Evolutionary conservation across 2,113 vertebrate species (phyloP), one percentile per base, ranked within the genome.

Genomic region (Reinhardtius hippoglossoides): DNA sequence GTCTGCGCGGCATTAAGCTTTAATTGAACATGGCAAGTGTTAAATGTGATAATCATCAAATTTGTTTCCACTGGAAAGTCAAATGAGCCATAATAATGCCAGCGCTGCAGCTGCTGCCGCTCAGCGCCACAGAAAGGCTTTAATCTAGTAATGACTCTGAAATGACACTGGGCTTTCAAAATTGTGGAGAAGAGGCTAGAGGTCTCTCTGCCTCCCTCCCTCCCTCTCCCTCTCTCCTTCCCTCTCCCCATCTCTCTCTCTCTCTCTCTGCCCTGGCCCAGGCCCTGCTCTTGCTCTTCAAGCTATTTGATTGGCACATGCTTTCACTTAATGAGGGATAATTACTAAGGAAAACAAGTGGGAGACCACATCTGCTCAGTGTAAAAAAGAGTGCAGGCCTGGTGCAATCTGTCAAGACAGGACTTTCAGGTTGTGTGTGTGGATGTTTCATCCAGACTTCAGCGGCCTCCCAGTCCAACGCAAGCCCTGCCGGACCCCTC

Each of bases 281-380:
- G 78, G 71, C 90, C 91, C 94, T 65, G 44, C 81, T 95, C 95
- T 95, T 63, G 44, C 81, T 95, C 95, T 96, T 93, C 95, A 95
- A 95, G 92, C 93, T 90, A 82, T 94, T 95, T 99, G 97, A 98
- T 96, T 99, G 97, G 95, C 97, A 97, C 95, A 94, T 95, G 95
- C 96, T 97, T 97, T 97, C 94, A 94, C 94, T 95, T 97, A 99
- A 98, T 98, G 96, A 98, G 88, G 91, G 95, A 95, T 95, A 97
- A 98, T 99, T 99, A 97, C 95, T 88, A 96, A 97, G 95, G 96
- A 97, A 95, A 99, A 98, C 96, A 98, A 96, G 93, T 94, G 93
- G 90, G 86, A 93, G 87, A 94, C 90, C 94, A 94, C 95, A 95
- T 96, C 97, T 98, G 97, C 91, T 96, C 95, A 97, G 89, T 96